A percentile compares a stretch with the other conserved stretches of the same genome.
These are phyloP conservation scores for Centropristis striata DNA, from an alignment of 2,113 vertebrate species.

Conservation along the genomic window DNA sequence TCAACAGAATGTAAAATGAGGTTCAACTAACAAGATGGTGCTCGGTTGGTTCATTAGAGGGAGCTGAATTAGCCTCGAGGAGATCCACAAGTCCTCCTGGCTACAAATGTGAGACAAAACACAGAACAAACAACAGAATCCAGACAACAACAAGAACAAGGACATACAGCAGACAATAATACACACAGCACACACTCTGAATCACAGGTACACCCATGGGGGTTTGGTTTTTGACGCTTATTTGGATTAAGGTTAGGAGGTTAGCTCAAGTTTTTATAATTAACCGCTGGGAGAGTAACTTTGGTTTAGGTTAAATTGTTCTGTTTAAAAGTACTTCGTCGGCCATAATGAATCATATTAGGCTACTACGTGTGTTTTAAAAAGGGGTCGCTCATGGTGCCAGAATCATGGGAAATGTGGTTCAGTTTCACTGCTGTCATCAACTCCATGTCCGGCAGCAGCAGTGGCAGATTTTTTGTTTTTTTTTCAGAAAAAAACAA, in stretches of 20 bases:
- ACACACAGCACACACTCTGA: neutral
- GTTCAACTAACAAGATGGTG: neutral
- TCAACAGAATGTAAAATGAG: constrained; percentile 12
- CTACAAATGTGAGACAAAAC: neutral
- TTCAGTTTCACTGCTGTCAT: too few relatives aligned
- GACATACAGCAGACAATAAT: neutral
- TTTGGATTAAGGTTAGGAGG: neutral
- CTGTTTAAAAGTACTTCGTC: too few relatives aligned
- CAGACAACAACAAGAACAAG: constrained; percentile 1
- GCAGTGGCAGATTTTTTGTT: too few relatives aligned
- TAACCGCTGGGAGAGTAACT: neutral
- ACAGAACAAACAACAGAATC: neutral
- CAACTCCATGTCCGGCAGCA: too few relatives aligned
- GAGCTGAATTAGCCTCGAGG: neutral
- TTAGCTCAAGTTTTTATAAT: neutral
- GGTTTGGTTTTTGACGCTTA: neutral
- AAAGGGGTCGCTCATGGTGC: too few relatives aligned
- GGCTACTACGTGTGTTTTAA: too few relatives aligned
- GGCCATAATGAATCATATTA: too few relatives aligned
- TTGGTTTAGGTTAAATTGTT: too few relatives aligned
- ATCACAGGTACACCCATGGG: neutral
- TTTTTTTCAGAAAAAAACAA: too few relatives aligned
- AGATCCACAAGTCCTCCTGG: neutral
- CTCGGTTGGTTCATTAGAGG: constrained; percentile 13
- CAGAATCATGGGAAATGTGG: too few relatives aligned